A percentile compares a stretch with the other conserved stretches of the same genome.
These are phyloP conservation scores for Metalampra italica DNA, from an alignment of 2,888 invertebrate species.

Conservation along the genomic window DNA sequence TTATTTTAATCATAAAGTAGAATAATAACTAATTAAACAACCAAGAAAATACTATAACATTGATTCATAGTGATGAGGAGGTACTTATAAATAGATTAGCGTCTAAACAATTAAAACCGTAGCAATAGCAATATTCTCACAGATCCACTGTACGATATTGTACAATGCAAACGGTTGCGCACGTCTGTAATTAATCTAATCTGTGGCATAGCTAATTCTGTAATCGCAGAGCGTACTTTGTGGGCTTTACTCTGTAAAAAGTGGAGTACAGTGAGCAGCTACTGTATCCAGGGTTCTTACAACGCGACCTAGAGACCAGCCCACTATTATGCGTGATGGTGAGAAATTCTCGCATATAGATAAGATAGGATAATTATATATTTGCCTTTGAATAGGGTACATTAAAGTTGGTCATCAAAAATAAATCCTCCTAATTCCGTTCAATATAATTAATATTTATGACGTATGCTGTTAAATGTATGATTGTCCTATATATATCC, in stretches of 20 bases:
- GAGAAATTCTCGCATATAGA: neutral
- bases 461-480: no score
- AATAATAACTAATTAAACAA: no score
- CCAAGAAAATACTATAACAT: no score
- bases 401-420: no score
- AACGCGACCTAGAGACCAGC: neutral
- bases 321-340: neutral
- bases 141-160: neutral
- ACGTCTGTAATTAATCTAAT: slow-evolving; percentile 1
- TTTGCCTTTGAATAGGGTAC: no score
- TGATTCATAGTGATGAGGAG: no score
- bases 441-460: no score
- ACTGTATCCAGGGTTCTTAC: neutral
- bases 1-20: no score
- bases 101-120: neutral
- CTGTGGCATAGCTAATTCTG: neutral
- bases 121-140: neutral
- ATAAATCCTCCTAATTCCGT: no score
- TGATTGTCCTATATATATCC: no score
- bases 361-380: no score
- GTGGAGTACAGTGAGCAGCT: neutral
- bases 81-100: neutral
- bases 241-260: neutral
- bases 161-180: neutral
- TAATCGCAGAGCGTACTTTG: neutral